Percentiles rank a stretch among this genome's conserved stretches.
Evolutionary conservation across 1,140 invertebrate species (phyloP).

Genomic region (Zelostemma sp.): DNA sequence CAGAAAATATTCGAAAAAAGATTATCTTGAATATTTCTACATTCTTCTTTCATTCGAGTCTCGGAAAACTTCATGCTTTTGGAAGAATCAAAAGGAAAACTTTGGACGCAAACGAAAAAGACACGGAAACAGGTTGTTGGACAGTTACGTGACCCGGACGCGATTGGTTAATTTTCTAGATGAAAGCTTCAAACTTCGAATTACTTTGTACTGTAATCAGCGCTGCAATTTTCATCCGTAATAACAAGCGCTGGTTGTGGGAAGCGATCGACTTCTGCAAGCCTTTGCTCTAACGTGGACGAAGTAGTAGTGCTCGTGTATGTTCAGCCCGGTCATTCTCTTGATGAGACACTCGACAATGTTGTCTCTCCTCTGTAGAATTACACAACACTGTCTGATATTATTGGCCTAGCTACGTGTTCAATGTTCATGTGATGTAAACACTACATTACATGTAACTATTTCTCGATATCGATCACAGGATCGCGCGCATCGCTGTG

Average conservation of each 20-base stretch:
- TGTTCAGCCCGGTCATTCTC: constrained; percentile 9
- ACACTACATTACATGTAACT: not conserved
- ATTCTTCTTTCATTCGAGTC: constrained; percentile 40
- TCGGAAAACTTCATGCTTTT: constrained; percentile 42
- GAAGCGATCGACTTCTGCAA: constrained; percentile 29
- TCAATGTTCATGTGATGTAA: not conserved
- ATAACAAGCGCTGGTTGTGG: constrained; percentile 32
- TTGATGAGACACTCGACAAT: constrained; percentile 3
- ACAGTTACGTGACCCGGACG: too few species aligned
- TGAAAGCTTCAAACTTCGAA: constrained; percentile 14
- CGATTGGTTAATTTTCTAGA: too few species aligned
- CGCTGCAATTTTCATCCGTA: constrained; percentile 30
- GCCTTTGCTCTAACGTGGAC: constrained; percentile 13
- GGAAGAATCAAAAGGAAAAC: constrained; percentile 36
- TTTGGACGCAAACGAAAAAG: constrained; percentile 28
- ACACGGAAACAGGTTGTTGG: not conserved
- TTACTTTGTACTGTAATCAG: constrained; percentile 28
- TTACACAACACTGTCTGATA: not conserved
- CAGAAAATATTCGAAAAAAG: constrained; percentile 44
- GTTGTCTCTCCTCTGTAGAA: not conserved
- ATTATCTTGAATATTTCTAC: constrained; percentile 51
- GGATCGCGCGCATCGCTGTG: not conserved
- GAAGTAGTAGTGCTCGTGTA: constrained; percentile 2
- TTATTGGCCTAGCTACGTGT: not conserved
- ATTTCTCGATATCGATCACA: not conserved